These are phyloP conservation scores for Lepus europaeus DNA, from an alignment of 2,113 vertebrate species.

Conservation along the genomic window DNA sequence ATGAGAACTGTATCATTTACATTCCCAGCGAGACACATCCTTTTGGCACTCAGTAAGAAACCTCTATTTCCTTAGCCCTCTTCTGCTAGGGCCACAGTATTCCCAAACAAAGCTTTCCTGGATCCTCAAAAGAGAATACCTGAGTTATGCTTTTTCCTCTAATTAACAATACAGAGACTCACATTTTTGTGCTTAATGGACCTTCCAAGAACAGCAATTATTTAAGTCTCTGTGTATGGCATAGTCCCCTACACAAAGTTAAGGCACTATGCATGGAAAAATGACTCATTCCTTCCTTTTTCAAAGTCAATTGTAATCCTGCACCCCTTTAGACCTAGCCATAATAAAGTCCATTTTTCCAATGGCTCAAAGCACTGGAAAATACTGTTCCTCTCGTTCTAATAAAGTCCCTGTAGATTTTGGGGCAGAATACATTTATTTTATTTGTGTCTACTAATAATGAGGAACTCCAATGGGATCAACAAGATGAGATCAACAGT, in stretches of 20 bases:
- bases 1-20: not conserved
- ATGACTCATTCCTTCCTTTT: slow-evolving; percentile 3
- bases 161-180: slow-evolving; percentile 29
- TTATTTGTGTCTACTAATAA: slow-evolving; percentile 54
- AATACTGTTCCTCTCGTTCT: slow-evolving; percentile 14
- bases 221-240: slow-evolving; percentile 11
- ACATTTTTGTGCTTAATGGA: slow-evolving; percentile 33
- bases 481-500: slow-evolving; percentile 39
- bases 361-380: slow-evolving; percentile 50
- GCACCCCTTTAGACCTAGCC: not conserved
- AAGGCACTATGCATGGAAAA: not conserved
- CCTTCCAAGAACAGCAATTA: slow-evolving; percentile 39
- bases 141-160: not conserved
- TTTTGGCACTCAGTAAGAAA: not conserved
- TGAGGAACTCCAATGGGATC: not conserved
- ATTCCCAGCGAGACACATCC: not conserved
- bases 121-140: slow-evolving; percentile 28
- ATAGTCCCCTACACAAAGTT: not conserved
- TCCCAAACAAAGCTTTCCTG: slow-evolving; percentile 47
- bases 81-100: not conserved
- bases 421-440: not conserved
- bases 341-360: slow-evolving; percentile 52
- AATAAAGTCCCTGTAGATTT: slow-evolving; percentile 47
- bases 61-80: not conserved
- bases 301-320: slow-evolving; percentile 11